Base-by-base conservation (phyloP, 35 echinoderm and acorn worm genomes). In the Ptychodera flava region DNA sequence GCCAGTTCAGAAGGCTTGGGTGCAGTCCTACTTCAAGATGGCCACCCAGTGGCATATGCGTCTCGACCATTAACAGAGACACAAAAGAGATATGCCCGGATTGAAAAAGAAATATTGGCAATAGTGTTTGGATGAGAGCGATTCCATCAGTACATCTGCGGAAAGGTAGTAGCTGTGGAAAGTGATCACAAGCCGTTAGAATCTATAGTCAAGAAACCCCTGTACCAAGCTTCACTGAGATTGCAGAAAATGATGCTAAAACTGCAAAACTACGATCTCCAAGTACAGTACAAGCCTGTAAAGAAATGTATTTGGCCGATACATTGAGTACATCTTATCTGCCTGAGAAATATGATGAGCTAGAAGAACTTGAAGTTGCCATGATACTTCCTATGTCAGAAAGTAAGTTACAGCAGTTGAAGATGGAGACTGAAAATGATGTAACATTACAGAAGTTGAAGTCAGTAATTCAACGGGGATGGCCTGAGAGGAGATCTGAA, bases 141-240 rank as follows among this genome's bases (percentile, higher is more conserved):
- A 0, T 93, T 93, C 76, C 77, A 90, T 34, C 88, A 93, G 31
- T 90, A 77, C 87, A 0, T n/a, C n/a, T 90, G 83, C 82, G 88
- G 88, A 28, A 86, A 86, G 33, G 0, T 37, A 1, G 38, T 87
- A 22, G 35, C 15, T 15, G 80, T 86, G 1, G 77, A 90, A 30
- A 86, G 36, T 28, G 88, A 93, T 36, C 88, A 93, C 32, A 90
- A 93, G 35, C 84, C 83, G 27, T 79, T 93, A 32, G 78, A 93
- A 76, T 33, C 84, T 30, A 93, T 93, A 2, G 79, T 86, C n/a
- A 86, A 30, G 16, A 93, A 90, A 80, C 92, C 92, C 38, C 84
- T 93, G 0, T 33, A 53, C 1, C 33, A 77, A 52, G 88, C 84
- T 35, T 85, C 83, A 28, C 77, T 79, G 0, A 85, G 88, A 78